These are phyloP conservation scores for Anoplolepis gracilipes DNA, from an alignment of 1,140 invertebrate genomes.

Conservation along the genomic window DNA sequence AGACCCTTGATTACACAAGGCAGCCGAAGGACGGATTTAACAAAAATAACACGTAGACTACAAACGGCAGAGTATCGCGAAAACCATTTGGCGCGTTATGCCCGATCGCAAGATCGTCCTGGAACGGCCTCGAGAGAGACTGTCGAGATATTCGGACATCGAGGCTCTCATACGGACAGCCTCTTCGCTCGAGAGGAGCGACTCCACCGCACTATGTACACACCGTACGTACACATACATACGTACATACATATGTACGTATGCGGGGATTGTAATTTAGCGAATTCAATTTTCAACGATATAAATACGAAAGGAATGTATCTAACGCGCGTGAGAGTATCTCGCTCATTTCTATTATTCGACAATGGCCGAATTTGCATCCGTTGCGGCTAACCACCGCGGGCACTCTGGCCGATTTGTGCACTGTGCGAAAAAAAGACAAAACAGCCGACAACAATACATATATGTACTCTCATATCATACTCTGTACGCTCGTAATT, in stretches of 20 bases:
- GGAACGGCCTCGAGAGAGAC: background rate
- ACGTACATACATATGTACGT: background rate
- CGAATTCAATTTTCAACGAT: constrained; percentile 16
- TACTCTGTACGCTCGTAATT: background rate
- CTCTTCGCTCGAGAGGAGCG: constrained; percentile 54
- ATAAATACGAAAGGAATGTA: background rate
- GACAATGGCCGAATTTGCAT: background rate
- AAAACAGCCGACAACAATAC: background rate
- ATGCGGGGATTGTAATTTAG: constrained; percentile 7
- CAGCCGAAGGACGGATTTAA: background rate
- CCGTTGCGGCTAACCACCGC: background rate
- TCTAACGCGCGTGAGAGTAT: background rate
- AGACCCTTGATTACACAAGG: background rate
- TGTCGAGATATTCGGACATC: constrained; percentile 54
- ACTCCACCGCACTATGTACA: too few species aligned
- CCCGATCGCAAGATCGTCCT: constrained; percentile 23
- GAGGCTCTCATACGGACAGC: constrained; percentile 37
- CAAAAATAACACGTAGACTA: constrained; percentile 30
- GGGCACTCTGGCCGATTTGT: background rate
- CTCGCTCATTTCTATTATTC: constrained; percentile 6
- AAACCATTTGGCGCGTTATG: constrained; percentile 39
- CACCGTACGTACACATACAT: background rate
- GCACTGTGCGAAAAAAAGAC: background rate
- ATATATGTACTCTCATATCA: too few species aligned
- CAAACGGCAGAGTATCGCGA: background rate